Conservation (phyloP, 2,888 invertebrate species). For the Pheosia tremula region DNA sequence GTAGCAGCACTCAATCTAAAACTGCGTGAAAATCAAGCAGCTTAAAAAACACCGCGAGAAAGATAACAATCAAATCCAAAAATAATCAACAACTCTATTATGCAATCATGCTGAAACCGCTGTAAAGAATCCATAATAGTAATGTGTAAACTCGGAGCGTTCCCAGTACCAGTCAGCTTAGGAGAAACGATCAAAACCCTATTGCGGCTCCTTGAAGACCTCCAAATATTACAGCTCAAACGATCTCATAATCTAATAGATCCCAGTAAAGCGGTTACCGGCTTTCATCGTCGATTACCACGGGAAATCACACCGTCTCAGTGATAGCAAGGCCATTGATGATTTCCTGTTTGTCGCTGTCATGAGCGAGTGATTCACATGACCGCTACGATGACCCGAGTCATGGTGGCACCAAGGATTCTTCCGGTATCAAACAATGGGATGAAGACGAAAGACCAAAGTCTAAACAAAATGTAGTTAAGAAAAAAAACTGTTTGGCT, state of each 20-base stretch:
- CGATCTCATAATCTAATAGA: neutral
- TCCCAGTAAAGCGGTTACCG: neutral
- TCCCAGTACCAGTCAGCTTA: too few relatives aligned
- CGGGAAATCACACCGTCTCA: neutral
- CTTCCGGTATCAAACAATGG: constrained; percentile 14
- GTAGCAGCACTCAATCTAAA: too few relatives aligned
- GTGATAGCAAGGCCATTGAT: neutral
- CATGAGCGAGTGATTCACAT: constrained; percentile 17
- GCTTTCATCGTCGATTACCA: neutral
- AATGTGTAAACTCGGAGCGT: too few relatives aligned
- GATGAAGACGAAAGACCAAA: constrained; percentile 10
- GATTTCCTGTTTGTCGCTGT: neutral
- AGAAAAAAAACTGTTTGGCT: neutral
- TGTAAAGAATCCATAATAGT: too few relatives aligned
- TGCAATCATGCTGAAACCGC: too few relatives aligned
- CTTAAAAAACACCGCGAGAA: too few relatives aligned
- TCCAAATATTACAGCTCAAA: too few relatives aligned
- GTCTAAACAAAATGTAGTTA: constrained; percentile 8
- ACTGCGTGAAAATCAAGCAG: too few relatives aligned
- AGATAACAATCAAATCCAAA: too few relatives aligned
- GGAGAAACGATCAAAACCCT: too few relatives aligned
- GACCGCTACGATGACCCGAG: constrained; percentile 24
- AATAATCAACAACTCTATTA: too few relatives aligned
- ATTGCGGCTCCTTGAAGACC: too few relatives aligned
- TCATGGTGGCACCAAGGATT: constrained; percentile 20